These are phyloP conservation scores for Zhuqinia jingwanae DNA, from an alignment of 2,888 invertebrate genomes.

Conservation along the genomic window DNA sequence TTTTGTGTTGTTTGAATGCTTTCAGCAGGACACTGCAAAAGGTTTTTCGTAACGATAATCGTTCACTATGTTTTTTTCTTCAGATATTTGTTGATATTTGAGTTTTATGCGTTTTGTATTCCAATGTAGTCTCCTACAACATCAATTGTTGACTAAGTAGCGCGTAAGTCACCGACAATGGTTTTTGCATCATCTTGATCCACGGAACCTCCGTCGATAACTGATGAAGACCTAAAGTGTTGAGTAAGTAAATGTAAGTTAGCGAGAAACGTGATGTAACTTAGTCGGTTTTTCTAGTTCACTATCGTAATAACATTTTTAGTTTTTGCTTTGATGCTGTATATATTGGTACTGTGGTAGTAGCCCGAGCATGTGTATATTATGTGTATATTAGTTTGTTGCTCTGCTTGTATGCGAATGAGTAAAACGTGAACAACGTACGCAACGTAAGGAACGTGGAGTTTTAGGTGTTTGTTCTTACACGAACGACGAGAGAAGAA, in stretches of 20 bases:
- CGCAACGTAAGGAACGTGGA: conserved; percentile 23
- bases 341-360: neutral
- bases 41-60: conserved; percentile 29
- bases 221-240: conserved; percentile 70
- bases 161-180: conserved; percentile 74
- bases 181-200: conserved; percentile 75
- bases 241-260: conserved; percentile 74
- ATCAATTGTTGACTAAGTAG: conserved; percentile 60
- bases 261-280: conserved; percentile 70
- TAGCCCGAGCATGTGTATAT: neutral
- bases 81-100: conserved; percentile 28
- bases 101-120: too few relatives aligned
- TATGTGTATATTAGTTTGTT: neutral
- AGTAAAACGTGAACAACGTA: conserved; percentile 39
- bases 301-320: conserved; percentile 52
- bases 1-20: neutral
- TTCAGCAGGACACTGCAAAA: conserved; percentile 21
- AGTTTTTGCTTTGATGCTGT: conserved; percentile 9
- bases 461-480: conserved; percentile 59
- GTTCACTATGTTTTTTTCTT: conserved; percentile 9
- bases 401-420: conserved; percentile 25
- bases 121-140: conserved; percentile 61
- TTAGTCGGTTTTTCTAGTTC: conserved; percentile 68
- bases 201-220: conserved; percentile 72
- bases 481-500: conserved; percentile 64